A percentile compares a stretch with the other conserved stretches of the same genome.
Conservation (phyloP, 92 coral and sea anemone genomes). For the Montipora capitata region DNA sequence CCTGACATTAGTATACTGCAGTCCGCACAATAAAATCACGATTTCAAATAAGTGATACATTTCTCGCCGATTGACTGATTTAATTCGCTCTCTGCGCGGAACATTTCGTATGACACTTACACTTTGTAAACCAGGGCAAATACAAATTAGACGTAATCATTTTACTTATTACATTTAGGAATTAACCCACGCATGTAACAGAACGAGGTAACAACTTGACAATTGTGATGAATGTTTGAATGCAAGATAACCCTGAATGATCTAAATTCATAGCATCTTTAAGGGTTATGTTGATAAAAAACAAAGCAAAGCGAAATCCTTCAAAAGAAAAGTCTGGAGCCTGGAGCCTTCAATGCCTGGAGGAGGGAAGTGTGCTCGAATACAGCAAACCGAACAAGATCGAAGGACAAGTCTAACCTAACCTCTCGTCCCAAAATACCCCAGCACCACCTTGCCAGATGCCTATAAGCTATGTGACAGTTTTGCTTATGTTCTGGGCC, state of each 20-base stretch:
- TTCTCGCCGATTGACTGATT: not conserved
- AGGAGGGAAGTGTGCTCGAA: conserved; percentile 81
- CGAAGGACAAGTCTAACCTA: conserved; percentile 62
- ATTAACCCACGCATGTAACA: no score
- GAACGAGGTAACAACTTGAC: no score
- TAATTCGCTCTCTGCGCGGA: not conserved
- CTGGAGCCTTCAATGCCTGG: conserved; percentile 72
- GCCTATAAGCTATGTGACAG: conserved; percentile 63
- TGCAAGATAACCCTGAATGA: no score
- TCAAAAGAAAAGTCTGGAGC: conserved; percentile 60
- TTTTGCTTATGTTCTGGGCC: conserved; percentile 63
- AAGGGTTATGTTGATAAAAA: no score
- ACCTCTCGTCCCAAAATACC: conserved; percentile 74
- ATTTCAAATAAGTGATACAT: conserved; percentile 4
- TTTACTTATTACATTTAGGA: no score
- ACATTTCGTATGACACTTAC: not conserved
- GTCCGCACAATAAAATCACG: not conserved
- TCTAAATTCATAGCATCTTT: no score
- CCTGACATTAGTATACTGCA: conserved; percentile 18
- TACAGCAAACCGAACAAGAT: conserved; percentile 77
- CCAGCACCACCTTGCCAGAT: conserved; percentile 76
- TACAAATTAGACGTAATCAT: no score
- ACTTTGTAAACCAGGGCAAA: not conserved
- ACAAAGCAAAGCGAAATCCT: conserved; percentile 48
- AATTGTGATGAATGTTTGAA: no score